Evolutionary conservation across 2,797 vertebrate genomes (phyloP), one percentile per base, ranked within the genome.

Genomic region (Ispidina picta): DNA sequence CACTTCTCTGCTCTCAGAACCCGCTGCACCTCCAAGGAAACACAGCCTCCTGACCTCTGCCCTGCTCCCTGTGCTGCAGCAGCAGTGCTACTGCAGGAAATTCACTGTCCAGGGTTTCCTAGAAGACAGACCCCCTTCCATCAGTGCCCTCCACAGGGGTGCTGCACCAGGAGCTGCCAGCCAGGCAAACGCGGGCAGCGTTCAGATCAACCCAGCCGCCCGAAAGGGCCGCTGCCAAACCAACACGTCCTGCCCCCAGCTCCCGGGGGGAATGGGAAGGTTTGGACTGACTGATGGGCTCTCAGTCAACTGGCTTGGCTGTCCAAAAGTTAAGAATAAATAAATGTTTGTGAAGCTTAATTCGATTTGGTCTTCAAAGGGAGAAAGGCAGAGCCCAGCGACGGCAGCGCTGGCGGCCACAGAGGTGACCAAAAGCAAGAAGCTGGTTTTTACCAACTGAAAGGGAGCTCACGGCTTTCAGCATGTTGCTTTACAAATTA

Each of bases 291-390:
- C 29, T 56, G 39, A 72, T 28, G 52, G 63, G 15, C 25, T 85
- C 48, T 63, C 1, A 8, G 78, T 55, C 29, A 76, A 65, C 44
- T 1, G 49, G 23, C 46, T 60, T 63, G 3, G 28, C 92, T 70
- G 84, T 35, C 22, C 28, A 63, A 28, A 87, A 39, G 29, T 83
- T 56, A 84, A 52, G 63, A 86, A 62, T 37, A 91, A 80, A 83
- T 72, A 66, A 76, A 60, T 9, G 4, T 54, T 70, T 74, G 83
- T 71, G 70, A 83, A 41, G 9, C 7, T 51, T 79, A 69, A 75
- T 14, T 19, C 1, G 2, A 83, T 43, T 44, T 43, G 28, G 3
- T 58, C 44, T 82, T 83, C 72, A 80, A 80, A 81, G 51, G 39
- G 71, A n/a, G 6, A 52, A 75, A 83, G 71, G 6, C 12, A 56